A percentile compares a stretch with the other conserved stretches of the same genome.
Conservation (phyloP, 2,888 invertebrate genomes). For the Laothoe populi region DNA sequence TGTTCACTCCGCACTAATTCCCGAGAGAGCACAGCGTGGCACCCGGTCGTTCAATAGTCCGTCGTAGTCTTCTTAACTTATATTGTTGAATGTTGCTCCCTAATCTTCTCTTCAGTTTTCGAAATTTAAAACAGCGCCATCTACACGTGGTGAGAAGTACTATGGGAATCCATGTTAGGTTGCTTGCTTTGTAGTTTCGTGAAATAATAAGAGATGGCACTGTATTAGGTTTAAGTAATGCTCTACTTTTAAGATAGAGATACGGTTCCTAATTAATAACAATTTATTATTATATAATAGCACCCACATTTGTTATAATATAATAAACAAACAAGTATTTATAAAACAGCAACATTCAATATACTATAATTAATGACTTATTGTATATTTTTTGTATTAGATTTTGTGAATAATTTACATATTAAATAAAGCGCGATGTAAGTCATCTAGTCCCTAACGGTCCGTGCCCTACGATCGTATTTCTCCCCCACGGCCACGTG, state of each 20-base stretch:
- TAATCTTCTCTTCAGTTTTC: not conserved
- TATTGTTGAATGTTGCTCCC: not conserved
- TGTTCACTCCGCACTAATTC: conserved; percentile 93
- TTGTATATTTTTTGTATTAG: no score
- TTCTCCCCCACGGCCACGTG: conserved; percentile 58
- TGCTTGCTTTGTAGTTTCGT: not conserved
- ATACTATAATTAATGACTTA: no score
- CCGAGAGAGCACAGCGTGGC: conserved; percentile 98
- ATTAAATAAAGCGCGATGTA: not conserved
- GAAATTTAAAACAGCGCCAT: conserved; percentile 22
- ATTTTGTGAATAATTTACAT: no score
- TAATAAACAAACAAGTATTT: no score
- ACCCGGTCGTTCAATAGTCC: conserved; percentile 92
- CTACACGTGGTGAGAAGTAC: not conserved
- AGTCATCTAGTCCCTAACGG: conserved; percentile 3
- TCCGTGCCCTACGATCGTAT: conserved; percentile 25
- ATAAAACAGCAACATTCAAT: no score
- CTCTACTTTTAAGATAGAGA: not conserved
- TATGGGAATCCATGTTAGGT: not conserved
- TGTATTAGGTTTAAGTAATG: not conserved
- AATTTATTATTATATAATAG: no score
- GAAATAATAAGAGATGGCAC: conserved; percentile 1
- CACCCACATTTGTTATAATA: no score
- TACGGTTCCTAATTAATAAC: no score
- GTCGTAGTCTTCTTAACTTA: conserved; percentile 36